A percentile compares a stretch with the other conserved stretches of the same genome.
phyloP scores from a whole-genome alignment of 2,113 vertebrate genomes.

The rat (Rattus norvegicus) region GRCr8 NC_086022.1:118088001-118088500 shows the following conservation, averaged over 20 bases:
- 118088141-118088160: too few species aligned
- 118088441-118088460: too few species aligned
- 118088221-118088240: conserved; percentile 43
- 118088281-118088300: conserved; percentile 13
- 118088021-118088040: neutral
- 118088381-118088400: neutral
- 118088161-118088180: neutral
- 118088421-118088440: too few species aligned
- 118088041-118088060: neutral
- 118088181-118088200: neutral
- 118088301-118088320: neutral
- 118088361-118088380: neutral
- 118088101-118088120: neutral
- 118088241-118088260: neutral
- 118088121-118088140: neutral
- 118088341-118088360: neutral
- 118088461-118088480: too few species aligned
- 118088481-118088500: too few species aligned
- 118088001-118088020: neutral
- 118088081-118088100: neutral
- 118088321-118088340: neutral
- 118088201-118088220: neutral
- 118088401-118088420: neutral
- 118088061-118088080: neutral
- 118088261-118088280: neutral